Evolutionary conservation across 2,113 vertebrate species (phyloP).

Genomic region (Narcine bancroftii): DNA sequence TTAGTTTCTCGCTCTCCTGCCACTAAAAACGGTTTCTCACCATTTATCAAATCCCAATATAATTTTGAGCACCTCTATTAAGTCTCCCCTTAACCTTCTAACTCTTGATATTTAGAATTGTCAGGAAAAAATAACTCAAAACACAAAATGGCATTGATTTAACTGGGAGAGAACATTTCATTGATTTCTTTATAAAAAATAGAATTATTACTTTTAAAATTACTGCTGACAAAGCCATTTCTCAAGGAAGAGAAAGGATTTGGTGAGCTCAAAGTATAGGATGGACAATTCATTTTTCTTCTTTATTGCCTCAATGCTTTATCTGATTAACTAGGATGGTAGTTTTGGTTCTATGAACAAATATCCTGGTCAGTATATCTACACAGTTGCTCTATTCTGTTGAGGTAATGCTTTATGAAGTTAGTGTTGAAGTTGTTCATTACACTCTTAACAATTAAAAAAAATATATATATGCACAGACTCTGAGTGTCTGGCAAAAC

Average conservation of each 20-base stretch:
- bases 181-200: slow-evolving; percentile 1
- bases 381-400: neutral
- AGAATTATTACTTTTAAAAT: slow-evolving; percentile 25
- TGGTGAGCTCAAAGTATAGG: neutral
- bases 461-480: too few species aligned
- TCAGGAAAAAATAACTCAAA: neutral
- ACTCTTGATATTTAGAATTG: neutral
- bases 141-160: slow-evolving; percentile 3
- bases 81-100: neutral
- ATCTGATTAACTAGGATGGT: neutral
- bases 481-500: too few species aligned
- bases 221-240: neutral
- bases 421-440: neutral
- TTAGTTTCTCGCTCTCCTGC: neutral
- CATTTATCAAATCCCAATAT: neutral
- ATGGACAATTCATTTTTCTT: neutral
- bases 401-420: neutral
- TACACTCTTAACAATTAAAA: neutral
- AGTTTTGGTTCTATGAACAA: neutral
- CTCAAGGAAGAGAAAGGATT: neutral
- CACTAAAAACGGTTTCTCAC: neutral
- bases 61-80: neutral
- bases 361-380: neutral
- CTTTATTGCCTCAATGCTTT: neutral
- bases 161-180: neutral